phyloP scores from a whole-genome alignment of 2,888 invertebrate genomes.

The Volucella inanis region DNA sequence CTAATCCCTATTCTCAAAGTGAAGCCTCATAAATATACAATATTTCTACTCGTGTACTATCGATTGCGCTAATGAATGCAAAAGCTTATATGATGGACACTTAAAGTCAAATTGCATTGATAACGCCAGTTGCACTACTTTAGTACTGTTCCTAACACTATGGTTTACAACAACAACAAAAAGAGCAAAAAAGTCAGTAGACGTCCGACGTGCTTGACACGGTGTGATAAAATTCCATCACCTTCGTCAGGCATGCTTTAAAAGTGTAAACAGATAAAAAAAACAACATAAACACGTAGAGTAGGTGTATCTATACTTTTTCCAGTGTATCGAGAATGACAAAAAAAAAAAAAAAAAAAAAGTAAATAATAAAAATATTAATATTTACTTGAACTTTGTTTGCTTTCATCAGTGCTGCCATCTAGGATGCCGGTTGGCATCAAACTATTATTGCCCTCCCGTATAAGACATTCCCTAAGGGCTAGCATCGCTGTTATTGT shows the following conservation, averaged over 20 bases:
- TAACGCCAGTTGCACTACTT: neutral
- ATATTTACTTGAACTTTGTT: conserved; percentile 57
- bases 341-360: neutral
- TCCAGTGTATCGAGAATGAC: neutral
- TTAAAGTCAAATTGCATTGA: conserved; percentile 52
- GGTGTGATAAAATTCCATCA: conserved; percentile 59
- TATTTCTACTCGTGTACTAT: conserved; percentile 11
- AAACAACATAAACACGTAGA: neutral
- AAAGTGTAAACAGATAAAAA: conserved; percentile 58
- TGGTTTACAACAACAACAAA: neutral
- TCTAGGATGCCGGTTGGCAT: conserved; percentile 47
- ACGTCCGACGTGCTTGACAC: conserved; percentile 31
- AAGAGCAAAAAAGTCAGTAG: neutral
- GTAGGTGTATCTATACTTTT: conserved; percentile 21
- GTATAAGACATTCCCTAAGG: conserved; percentile 63
- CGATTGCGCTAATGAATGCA: neutral
- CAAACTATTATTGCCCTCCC: conserved; percentile 56
- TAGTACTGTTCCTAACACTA: neutral
- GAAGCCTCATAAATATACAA: conserved; percentile 57
- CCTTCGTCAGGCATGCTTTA: conserved; percentile 37
- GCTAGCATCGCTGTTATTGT: conserved; percentile 48
- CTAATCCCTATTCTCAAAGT: conserved; percentile 19
- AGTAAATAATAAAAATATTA: no score
- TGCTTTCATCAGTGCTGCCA: conserved; percentile 61
- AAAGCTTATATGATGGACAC: neutral